Evolutionary conservation across 2,888 invertebrate species (phyloP), one percentile per base, ranked within the genome.

Genomic region (Apodemia mormo): DNA sequence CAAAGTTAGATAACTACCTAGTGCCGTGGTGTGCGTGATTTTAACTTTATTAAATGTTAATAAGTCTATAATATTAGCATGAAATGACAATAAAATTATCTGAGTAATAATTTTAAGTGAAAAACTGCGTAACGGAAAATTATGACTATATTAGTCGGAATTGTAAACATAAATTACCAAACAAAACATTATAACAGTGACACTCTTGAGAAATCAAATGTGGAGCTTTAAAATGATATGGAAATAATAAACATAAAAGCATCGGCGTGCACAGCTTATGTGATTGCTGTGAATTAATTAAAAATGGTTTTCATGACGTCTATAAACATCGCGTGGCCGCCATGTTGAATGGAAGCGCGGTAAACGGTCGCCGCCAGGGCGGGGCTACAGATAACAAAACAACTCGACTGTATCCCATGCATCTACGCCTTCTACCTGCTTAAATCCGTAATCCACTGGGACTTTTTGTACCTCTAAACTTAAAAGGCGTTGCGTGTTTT

Each of bases 231-330:
- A 88, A 90, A 88, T 89, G 87, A 88, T 91, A 91, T 89, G 86
- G 84, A 90, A 89, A 90, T 87, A 89, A 92, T 92, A 90, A 92
- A 91, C 89, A 87, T 92, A 91, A 92, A 92, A 91, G 88, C 88
- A 81, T 83, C 81, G 85, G 79, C 82, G 81, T 84, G 85, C 82
- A 81, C 82, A 81, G 81, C 85, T 85, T 85, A 84, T 87, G 89
- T 89, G 92, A 92, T 92, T 90, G 90, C 89, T 88, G 91, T 88
- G 92, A 90, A 92, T 92, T 92, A 92, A 93, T 93, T 92, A 92
- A 81, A 79, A 90, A 89, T 91, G 90, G 85, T 86, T 91, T 92
- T 92, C 90, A 90, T 92, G 90, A 90, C 86, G 85, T 85, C 81
- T 82, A 87, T 90, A 90, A 88, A 90, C 75, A 82, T 74, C 73